Base-by-base conservation (phyloP, 2,797 vertebrate genomes). In the Apogon talboti region DNA sequence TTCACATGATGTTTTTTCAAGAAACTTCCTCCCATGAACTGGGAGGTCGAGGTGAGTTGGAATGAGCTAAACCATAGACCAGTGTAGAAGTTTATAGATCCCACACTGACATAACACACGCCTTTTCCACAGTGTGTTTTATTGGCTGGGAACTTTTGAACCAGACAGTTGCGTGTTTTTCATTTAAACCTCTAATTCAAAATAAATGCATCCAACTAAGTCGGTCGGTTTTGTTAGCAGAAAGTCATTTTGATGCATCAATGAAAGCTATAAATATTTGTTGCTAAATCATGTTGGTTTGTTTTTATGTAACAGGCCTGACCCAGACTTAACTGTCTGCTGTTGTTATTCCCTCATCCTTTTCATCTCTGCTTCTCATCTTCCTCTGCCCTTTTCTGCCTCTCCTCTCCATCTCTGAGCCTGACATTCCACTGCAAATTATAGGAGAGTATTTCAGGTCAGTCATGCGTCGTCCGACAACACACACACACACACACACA, bases 341-440 rank as follows among this genome's bases (percentile, higher is more conserved):
- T 59, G 53, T 45, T 71, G 38, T 65, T 73, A 37, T 70, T 76
- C 61, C 52, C 37, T 30, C 40, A 44, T 1, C 73, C 48, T 59
- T 82, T 81, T 85, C 72, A 76, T 83, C 72, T 37, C 42, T 15
- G 46, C 58, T 72, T 46, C 62, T 67, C 53, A 42, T 81, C 53
- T 55, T 72, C 47, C 50, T 71, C 55, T 54, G 48, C 70, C 62
- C 68, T 54, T 50, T 58, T 54, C 62, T 50, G 37, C 42, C 19
- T 61, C 71, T 55, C 51, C 42, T 62, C 60, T 58, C 58, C 51
- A 67, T 65, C 66, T 76, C 68, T 78, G 67, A 16, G 41, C 71
- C 79, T 45, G n/a, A 82, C 84, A 90, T 92, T 91, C 90, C 84
- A 67, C 60, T 64, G 66, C 58, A 83, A 84, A 90, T 92, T 81